Evolutionary conservation across 1,140 invertebrate genomes (phyloP), one percentile per base, ranked within the genome.

Genomic region (Chymomyza costata): DNA sequence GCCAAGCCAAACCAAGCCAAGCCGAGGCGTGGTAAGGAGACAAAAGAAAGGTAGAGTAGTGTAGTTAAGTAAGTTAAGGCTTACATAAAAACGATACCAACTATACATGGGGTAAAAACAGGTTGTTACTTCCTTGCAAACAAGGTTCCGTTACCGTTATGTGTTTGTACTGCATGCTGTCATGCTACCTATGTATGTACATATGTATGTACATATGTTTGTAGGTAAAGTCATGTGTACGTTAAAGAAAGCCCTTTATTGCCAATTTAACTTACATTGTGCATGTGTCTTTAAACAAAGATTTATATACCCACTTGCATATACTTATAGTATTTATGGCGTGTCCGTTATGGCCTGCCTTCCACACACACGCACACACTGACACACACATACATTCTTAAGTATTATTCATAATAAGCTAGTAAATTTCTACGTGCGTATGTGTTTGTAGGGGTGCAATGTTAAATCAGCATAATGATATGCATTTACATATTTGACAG

Each of bases 391-490:
- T 25, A 8, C 8, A 8, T 25, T 25, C 21, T n/a, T n/a, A n/a
- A n/a, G n/a, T n/a, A n/a, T n/a, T n/a, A n/a, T n/a, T n/a, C n/a
- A n/a, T n/a, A n/a, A n/a, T n/a, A n/a, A n/a, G n/a, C n/a, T n/a
- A n/a, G n/a, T n/a, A n/a, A n/a, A n/a, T n/a, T n/a, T n/a, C n/a
- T n/a, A n/a, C n/a, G 15, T 19, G 16, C 18, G 35, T 44, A 35
- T 49, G 59, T 57, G 61, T 47, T 56, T 55, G 57, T 44, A 40
- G 48, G 35, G 62, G 31, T 61, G 61, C 71, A 71, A 76, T 73
- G n/a, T 76, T 76, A 76, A 76, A 76, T 76, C 71, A 76, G 71
- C 71, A 76, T 76, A 76, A 76, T 76, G 71, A 76, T 76, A 76
- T 76, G 71, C 71, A 76, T 73, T 76, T 76, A 76, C n/a, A n/a